Percentiles rank a stretch among this genome's conserved stretches.
These are phyloP conservation scores for Neocloeon triangulifer DNA, from an alignment of 1,140 invertebrate genomes.

Conservation along the genomic window DNA sequence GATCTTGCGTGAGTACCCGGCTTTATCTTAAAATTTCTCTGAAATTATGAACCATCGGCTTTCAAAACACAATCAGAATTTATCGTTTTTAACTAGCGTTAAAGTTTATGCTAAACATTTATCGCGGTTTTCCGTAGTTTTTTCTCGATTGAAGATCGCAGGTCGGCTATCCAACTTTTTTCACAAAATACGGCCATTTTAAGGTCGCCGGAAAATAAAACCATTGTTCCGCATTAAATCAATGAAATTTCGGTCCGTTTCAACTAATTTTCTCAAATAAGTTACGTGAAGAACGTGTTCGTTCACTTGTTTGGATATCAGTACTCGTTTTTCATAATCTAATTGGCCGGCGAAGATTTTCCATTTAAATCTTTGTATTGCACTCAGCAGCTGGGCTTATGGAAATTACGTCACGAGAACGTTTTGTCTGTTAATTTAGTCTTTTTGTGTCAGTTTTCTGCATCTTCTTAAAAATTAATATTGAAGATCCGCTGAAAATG, in stretches of 20 bases:
- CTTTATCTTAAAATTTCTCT: constrained; percentile 5
- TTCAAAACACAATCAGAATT: neutral
- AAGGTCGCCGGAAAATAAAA: neutral
- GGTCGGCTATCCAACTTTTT: neutral
- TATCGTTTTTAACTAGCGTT: neutral
- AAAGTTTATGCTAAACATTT: neutral
- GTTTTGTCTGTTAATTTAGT: too few species aligned
- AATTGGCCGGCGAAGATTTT: too few species aligned
- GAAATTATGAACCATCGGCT: neutral
- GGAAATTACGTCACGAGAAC: too few species aligned
- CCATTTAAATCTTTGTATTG: too few species aligned
- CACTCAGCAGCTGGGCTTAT: too few species aligned
- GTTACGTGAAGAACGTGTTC: neutral
- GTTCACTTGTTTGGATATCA: neutral
- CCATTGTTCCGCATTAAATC: neutral
- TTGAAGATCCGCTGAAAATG: too few species aligned
- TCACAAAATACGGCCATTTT: neutral
- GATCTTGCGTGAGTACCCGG: constrained; percentile 8
- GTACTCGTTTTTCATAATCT: neutral
- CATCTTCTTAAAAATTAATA: too few species aligned
- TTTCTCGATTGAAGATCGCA: too few species aligned
- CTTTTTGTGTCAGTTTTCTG: too few species aligned
- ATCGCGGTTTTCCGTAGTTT: neutral
- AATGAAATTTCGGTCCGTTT: neutral
- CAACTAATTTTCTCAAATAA: neutral